These are phyloP conservation scores for Cenopis cana DNA, from an alignment of 2,888 invertebrate species.

Conservation along the genomic window DNA sequence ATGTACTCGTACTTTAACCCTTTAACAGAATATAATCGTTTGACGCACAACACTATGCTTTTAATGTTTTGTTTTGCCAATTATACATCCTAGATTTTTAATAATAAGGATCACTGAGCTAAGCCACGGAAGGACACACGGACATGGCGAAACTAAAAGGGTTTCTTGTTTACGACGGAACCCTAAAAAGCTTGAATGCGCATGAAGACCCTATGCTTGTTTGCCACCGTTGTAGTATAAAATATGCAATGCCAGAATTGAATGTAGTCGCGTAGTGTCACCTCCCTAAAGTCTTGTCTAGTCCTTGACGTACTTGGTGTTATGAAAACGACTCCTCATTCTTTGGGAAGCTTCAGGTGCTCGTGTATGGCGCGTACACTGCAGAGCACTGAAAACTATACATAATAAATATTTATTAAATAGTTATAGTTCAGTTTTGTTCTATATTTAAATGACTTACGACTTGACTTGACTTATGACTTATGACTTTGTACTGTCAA, in stretches of 20 bases:
- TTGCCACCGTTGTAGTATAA: neutral
- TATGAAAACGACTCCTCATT: constrained; percentile 67
- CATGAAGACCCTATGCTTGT: too few species aligned
- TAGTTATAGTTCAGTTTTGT: too few species aligned
- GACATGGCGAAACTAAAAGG: too few species aligned
- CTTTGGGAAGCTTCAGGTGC: constrained; percentile 59
- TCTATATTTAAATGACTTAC: too few species aligned
- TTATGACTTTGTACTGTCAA: too few species aligned
- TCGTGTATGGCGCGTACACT: constrained; percentile 54
- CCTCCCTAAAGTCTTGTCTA: constrained; percentile 62
- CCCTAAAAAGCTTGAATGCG: too few species aligned
- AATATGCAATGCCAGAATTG: neutral
- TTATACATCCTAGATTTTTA: too few species aligned
- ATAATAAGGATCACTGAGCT: too few species aligned
- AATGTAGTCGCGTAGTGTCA: constrained; percentile 36
- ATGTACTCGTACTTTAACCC: neutral
- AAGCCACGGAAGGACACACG: too few species aligned
- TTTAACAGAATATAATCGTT: neutral
- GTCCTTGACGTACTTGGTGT: constrained; percentile 64
- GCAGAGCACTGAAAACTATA: constrained; percentile 32
- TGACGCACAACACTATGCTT: constrained; percentile 1
- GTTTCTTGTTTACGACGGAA: too few species aligned
- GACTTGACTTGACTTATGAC: too few species aligned
- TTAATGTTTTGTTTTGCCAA: too few species aligned
- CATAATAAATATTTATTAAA: neutral